phyloP scores from a whole-genome alignment of 2,888 invertebrate species.

The Eristalis arbustorum region DNA sequence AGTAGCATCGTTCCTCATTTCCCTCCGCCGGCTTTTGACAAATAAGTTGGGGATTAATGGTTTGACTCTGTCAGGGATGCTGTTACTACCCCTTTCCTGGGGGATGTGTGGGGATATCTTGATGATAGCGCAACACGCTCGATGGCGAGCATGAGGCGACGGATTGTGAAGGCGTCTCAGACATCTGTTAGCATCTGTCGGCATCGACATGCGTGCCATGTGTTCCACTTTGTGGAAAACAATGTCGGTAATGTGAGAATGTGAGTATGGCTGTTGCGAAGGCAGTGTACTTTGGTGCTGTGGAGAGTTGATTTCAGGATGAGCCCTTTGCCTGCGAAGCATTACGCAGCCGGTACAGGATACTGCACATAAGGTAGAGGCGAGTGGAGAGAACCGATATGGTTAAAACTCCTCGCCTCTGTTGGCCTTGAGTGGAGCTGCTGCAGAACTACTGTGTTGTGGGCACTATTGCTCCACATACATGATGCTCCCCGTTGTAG shows the following conservation, averaged over 20 bases:
- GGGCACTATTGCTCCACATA: too few relatives aligned
- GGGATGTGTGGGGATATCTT: background rate
- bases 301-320: too few relatives aligned
- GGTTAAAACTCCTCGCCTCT: too few relatives aligned
- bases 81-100: background rate
- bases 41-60: constrained; percentile 18
- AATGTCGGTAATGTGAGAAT: background rate
- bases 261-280: background rate
- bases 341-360: too few relatives aligned
- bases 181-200: background rate
- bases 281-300: background rate
- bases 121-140: background rate
- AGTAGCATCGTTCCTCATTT: constrained; percentile 4
- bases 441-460: too few relatives aligned
- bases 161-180: background rate
- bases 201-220: background rate
- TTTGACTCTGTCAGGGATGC: background rate
- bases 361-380: too few relatives aligned
- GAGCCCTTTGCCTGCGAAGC: too few relatives aligned
- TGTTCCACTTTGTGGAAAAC: background rate
- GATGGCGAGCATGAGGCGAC: background rate
- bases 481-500: too few relatives aligned
- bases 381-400: too few relatives aligned
- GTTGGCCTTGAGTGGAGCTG: too few relatives aligned
- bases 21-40: constrained; percentile 21